These are phyloP conservation scores for Threskiornis aethiopicus DNA, from an alignment of 2,797 vertebrate species.

Conservation along the genomic window DNA sequence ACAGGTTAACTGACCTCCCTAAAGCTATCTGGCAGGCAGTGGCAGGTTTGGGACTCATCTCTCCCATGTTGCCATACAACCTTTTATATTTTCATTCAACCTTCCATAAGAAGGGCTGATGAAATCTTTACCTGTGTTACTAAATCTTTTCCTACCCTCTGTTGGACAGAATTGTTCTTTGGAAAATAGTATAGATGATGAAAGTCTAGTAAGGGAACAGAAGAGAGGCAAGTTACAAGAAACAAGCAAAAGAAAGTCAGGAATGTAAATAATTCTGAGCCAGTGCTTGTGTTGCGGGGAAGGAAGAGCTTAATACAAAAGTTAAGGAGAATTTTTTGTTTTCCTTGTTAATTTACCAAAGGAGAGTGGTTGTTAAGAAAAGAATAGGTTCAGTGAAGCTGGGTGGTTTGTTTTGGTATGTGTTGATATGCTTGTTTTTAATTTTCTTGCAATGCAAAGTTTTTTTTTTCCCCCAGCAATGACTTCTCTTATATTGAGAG, in stretches of 20 bases:
- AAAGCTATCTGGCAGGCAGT: background rate
- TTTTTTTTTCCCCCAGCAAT: background rate
- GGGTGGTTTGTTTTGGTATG: background rate
- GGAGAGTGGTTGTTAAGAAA: background rate
- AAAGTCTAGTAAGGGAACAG: background rate
- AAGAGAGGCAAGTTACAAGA: background rate
- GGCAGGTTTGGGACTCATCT: background rate
- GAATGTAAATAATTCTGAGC: background rate
- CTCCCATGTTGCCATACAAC: background rate
- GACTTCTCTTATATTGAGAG: background rate
- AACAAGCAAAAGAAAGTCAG: background rate
- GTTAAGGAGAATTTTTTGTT: background rate
- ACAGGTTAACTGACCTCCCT: background rate
- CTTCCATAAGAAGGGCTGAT: background rate
- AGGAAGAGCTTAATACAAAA: background rate
- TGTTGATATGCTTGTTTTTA: background rate
- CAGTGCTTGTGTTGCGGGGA: background rate
- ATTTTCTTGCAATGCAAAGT: background rate
- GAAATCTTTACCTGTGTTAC: background rate
- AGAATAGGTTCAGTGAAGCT: background rate
- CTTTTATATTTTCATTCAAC: background rate
- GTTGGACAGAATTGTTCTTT: background rate
- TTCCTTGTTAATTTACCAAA: background rate
- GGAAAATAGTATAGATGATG: background rate
- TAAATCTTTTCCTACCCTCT: background rate